These are phyloP conservation scores for Limnodromus scolopaceus DNA, from an alignment of 2,797 vertebrate species.

Conservation along the genomic window DNA sequence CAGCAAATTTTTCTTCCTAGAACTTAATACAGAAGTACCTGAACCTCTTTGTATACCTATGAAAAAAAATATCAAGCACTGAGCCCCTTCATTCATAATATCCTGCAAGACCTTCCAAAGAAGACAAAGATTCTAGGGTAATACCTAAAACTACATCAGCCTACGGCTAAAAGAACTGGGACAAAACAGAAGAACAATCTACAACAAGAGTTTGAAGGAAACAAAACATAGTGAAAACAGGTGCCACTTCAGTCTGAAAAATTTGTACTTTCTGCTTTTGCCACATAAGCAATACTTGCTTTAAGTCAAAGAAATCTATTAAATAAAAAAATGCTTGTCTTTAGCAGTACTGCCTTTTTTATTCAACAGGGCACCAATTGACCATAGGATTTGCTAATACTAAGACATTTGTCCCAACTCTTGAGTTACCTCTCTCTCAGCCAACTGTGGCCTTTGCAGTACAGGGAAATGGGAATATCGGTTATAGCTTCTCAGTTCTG, in stretches of 20 bases:
- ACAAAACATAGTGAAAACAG: neutral
- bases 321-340: neutral
- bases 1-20: neutral
- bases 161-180: neutral
- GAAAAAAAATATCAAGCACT: neutral
- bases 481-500: neutral
- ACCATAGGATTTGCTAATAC: neutral
- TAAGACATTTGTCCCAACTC: neutral
- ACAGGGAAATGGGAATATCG: neutral
- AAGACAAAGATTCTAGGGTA: neutral
- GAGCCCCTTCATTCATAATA: neutral
- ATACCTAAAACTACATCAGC: neutral
- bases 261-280: neutral
- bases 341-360: neutral
- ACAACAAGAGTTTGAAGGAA: neutral
- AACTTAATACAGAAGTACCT: neutral
- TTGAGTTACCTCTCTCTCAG: neutral
- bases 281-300: neutral
- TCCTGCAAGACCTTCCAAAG: neutral
- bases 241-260: neutral
- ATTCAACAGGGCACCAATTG: neutral
- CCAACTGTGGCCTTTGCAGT: neutral
- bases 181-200: neutral
- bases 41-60: neutral
- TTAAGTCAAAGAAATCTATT: neutral